A percentile compares a stretch with the other conserved stretches of the same genome.
Evolutionary conservation across 1,140 invertebrate genomes (phyloP).

Genomic region (Sitophilus oryzae): DNA sequence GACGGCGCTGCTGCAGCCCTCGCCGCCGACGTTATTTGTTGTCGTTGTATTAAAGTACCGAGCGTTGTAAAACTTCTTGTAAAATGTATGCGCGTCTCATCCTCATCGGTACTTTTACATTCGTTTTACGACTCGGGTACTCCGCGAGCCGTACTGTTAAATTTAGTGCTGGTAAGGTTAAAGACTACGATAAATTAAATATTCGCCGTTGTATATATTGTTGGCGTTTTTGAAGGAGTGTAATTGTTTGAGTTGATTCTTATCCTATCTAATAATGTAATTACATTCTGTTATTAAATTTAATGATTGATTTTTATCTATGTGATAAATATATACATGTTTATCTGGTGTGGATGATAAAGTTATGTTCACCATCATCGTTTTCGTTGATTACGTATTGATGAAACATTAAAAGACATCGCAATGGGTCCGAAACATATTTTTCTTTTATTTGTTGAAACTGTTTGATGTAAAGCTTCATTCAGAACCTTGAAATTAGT

Average conservation of each 20-base stretch:
- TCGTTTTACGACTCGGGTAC: conserved; percentile 23
- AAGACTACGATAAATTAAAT: conserved; percentile 23
- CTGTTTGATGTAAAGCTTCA: too few relatives aligned
- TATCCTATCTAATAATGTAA: not conserved
- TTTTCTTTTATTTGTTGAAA: too few relatives aligned
- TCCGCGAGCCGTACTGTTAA: conserved; percentile 23
- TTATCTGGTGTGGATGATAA: too few relatives aligned
- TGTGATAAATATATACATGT: too few relatives aligned
- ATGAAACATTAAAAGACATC: too few relatives aligned
- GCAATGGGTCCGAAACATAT: too few relatives aligned
- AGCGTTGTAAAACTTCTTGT: conserved; percentile 26
- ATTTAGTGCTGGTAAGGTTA: conserved; percentile 25
- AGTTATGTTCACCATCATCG: too few relatives aligned
- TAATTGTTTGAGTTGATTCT: not conserved
- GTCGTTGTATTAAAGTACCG: conserved; percentile 19
- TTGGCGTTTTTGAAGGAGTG: conserved; percentile 4
- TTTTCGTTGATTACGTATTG: too few relatives aligned
- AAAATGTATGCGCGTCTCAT: conserved; percentile 21
- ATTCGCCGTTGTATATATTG: conserved; percentile 18
- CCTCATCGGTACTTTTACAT: conserved; percentile 25
- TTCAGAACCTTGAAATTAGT: too few relatives aligned
- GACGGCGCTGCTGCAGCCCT: conserved; percentile 1
- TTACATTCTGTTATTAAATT: not conserved
- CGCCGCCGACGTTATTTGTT: conserved; percentile 20
- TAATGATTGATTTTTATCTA: too few relatives aligned